phyloP scores from a whole-genome alignment of 2,113 vertebrate genomes.

The Chamaetylas fuelleborni region DNA sequence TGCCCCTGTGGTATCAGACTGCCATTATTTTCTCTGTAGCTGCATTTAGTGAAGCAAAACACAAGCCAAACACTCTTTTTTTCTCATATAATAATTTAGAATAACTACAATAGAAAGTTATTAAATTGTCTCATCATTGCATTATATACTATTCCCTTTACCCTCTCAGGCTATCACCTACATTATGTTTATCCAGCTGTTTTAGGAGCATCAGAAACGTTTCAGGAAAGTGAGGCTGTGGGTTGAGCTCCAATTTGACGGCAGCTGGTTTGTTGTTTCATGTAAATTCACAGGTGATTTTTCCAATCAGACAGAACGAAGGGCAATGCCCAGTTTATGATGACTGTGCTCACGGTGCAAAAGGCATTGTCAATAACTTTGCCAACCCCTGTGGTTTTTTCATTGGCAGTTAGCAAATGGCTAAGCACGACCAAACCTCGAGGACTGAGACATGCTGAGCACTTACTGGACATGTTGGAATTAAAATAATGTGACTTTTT shows the following conservation, averaged over 20 bases:
- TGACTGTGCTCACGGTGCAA: not conserved
- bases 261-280: not conserved
- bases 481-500: not conserved
- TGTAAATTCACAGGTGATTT: conserved; percentile 7
- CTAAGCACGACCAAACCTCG: not conserved
- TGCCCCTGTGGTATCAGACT: not conserved
- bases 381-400: not conserved
- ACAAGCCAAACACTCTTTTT: not conserved
- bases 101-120: not conserved
- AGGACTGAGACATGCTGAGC: not conserved
- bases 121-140: not conserved
- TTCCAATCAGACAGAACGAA: not conserved
- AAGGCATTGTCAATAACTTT: not conserved
- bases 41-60: not conserved
- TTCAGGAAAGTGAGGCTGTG: not conserved
- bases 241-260: not conserved
- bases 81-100: not conserved
- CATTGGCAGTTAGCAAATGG: not conserved
- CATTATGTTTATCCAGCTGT: not conserved
- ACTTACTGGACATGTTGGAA: not conserved
- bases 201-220: not conserved
- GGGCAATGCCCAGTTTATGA: not conserved
- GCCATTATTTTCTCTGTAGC: not conserved
- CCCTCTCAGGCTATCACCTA: not conserved
- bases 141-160: not conserved